Evolutionary conservation across 2,888 invertebrate species (phyloP).

Genomic region (Himalopsyche kuldschensis): DNA sequence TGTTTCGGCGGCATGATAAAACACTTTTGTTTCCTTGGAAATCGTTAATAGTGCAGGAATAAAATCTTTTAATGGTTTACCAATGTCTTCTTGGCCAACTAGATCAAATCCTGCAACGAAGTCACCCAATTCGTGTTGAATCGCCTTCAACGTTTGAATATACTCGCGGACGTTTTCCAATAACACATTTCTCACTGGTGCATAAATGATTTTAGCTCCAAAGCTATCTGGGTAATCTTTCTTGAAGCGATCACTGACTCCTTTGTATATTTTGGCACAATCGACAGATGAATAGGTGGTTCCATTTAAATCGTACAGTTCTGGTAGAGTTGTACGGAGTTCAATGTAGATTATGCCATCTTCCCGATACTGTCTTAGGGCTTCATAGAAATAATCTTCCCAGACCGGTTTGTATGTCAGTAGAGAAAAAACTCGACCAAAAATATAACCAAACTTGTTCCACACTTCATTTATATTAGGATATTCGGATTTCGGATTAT

Average conservation of each 20-base stretch:
- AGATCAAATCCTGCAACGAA: slow-evolving; percentile 79
- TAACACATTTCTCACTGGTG: slow-evolving; percentile 59
- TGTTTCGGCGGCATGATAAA: slow-evolving; percentile 83
- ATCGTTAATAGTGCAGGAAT: slow-evolving; percentile 56
- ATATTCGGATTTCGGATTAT: slow-evolving; percentile 56
- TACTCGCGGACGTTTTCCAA: slow-evolving; percentile 50
- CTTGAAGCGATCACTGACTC: slow-evolving; percentile 60
- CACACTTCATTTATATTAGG: slow-evolving; percentile 62
- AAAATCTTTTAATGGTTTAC: slow-evolving; percentile 65
- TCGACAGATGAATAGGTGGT: slow-evolving; percentile 58
- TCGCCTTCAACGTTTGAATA: slow-evolving; percentile 47
- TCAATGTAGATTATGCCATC: slow-evolving; percentile 74
- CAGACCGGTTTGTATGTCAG: slow-evolving; percentile 66
- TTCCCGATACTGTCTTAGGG: slow-evolving; percentile 62
- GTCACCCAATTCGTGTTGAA: slow-evolving; percentile 61
- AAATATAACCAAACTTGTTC: slow-evolving; percentile 61
- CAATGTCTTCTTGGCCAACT: slow-evolving; percentile 77
- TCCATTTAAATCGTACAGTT: slow-evolving; percentile 69
- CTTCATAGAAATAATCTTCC: slow-evolving; percentile 67
- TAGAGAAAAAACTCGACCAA: slow-evolving; percentile 57
- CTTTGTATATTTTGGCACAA: slow-evolving; percentile 62
- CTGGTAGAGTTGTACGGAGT: slow-evolving; percentile 65
- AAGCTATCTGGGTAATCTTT: slow-evolving; percentile 65
- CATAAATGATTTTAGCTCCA: slow-evolving; percentile 71
- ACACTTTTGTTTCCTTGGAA: slow-evolving; percentile 62